Base-by-base conservation (phyloP, 2,888 invertebrate genomes). In the Blastobasis adustella region DNA sequence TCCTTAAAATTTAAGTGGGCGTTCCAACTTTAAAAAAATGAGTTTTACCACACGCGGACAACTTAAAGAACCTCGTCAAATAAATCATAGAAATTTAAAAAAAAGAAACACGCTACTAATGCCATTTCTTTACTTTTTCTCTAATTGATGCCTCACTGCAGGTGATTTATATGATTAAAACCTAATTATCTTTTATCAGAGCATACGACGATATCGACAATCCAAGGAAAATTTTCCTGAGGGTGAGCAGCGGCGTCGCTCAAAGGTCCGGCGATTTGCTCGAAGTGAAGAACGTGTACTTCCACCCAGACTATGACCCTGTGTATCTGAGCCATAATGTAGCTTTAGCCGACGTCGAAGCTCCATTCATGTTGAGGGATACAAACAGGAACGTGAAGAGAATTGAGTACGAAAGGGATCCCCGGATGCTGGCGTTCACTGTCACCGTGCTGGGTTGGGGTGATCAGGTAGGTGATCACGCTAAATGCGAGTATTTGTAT, bases 371-470 rank as follows among this genome's bases (percentile, higher is more conserved):
- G 40, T 58, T 59, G 43, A 49, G 49, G 7, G 60, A 54, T 36
- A 62, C 62, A 36, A 58, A 49, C 40, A 58, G 50, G 4, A 70
- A 55, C 52, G 62, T 73, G 3, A 61, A 63, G 48, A 63, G 70
- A 37, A 70, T 79, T 4, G 8, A 56, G 37, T 62, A 63, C 50
- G 68, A 71, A 50, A 62, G 40, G 8, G 23, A 23, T 23, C 23
- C 23, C 23, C 23, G 23, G 23, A 23, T 23, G 23, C 3, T 23
- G 23, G 50, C 42, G 6, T 9, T 58, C 5, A 49, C 52, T 5
- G 54, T 77, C 23, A 52, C 58, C 6, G 58, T 74, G 40, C 48
- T 79, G 5, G 79, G 79, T 9, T 79, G 79, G 79, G 78, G 74
- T 1, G 60, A 61, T 4, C 63, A 50, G 51, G 53, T 56, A 54